Evolutionary conservation across 1,140 invertebrate species (phyloP).

Genomic region (Eufriesea mexicana): DNA sequence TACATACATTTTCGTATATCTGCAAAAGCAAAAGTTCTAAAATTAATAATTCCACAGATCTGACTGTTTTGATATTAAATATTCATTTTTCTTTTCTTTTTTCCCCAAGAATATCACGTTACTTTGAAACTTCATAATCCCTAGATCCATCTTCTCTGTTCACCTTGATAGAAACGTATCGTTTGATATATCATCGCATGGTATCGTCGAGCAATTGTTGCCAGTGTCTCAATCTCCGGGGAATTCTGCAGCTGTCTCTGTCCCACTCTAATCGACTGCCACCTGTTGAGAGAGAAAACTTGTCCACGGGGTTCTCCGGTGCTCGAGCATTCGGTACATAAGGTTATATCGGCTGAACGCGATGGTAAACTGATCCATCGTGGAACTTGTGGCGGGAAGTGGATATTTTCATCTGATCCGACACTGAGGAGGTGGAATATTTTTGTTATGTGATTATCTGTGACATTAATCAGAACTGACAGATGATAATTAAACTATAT

Average conservation of each 20-base stretch:
- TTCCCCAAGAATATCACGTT: no score
- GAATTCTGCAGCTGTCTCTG: conserved; percentile 5
- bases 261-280: conserved; percentile 28
- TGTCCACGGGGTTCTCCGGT: conserved; percentile 32
- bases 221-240: conserved; percentile 26
- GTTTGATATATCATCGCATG: not conserved
- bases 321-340: conserved; percentile 14
- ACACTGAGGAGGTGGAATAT: no score
- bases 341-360: conserved; percentile 11
- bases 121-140: not conserved
- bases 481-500: not conserved
- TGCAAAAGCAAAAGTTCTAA: no score
- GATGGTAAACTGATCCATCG: conserved; percentile 6
- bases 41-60: no score
- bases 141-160: not conserved
- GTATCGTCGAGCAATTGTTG: conserved; percentile 31
- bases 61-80: no score
- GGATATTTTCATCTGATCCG: not conserved
- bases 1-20: no score
- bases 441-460: no score
- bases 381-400: not conserved
- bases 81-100: not conserved
- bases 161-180: not conserved
- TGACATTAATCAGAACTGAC: no score
- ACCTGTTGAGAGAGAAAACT: conserved; percentile 66